Conservation (phyloP, 2,113 vertebrate genomes). For the Anarrhichthys ocellatus region DNA sequence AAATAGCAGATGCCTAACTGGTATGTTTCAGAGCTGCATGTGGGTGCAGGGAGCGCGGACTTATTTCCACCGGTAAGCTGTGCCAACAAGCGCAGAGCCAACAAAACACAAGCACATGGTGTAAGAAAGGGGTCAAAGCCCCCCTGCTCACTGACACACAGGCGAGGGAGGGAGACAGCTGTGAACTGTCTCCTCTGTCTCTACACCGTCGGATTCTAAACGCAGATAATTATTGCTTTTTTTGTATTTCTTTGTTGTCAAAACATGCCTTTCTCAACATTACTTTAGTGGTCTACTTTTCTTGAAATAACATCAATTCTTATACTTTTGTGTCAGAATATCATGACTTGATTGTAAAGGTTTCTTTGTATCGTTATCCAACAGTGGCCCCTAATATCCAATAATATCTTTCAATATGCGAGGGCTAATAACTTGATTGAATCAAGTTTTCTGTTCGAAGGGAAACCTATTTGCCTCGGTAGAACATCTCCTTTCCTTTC, state of each 20-base stretch:
- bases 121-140: constrained; percentile 14
- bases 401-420: not conserved
- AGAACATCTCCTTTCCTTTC: not conserved
- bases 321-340: not conserved
- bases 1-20: not conserved
- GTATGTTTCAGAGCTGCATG: not conserved
- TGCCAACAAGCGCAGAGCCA: not conserved
- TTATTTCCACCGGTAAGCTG: constrained; percentile 8
- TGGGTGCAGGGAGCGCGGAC: not conserved
- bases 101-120: constrained; percentile 23
- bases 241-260: not conserved
- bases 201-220: not conserved
- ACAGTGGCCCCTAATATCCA: not conserved
- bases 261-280: not conserved
- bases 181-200: not conserved
- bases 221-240: not conserved
- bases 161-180: not conserved
- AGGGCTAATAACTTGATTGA: not conserved
- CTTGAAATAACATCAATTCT: not conserved
- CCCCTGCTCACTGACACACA: not conserved
- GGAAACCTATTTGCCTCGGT: not conserved
- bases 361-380: not conserved
- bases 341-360: not conserved
- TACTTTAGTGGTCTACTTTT: not conserved
- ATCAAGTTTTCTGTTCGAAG: not conserved